phyloP scores from a whole-genome alignment of 2,113 vertebrate species.

The Chascanopsetta lugubris region DNA sequence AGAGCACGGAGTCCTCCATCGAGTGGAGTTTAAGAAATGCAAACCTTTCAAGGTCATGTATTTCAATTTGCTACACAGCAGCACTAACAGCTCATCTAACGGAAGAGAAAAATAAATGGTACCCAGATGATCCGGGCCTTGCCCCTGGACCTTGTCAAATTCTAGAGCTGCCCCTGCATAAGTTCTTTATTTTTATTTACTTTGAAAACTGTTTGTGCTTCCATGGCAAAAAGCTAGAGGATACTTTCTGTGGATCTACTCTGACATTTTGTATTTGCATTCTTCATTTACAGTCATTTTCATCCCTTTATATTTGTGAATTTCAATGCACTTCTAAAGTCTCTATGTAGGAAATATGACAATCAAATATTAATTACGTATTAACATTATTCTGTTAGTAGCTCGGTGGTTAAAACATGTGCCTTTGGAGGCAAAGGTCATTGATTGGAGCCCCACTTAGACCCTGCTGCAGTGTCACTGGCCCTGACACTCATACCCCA shows the following conservation, averaged over 20 bases:
- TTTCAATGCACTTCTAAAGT: too few relatives aligned
- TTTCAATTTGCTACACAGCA: conserved; percentile 7
- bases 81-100: conserved; percentile 6
- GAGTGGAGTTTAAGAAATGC: conserved; percentile 6
- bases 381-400: too few relatives aligned
- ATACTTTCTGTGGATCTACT: not conserved
- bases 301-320: too few relatives aligned
- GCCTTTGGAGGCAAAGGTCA: too few relatives aligned
- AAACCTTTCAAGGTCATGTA: not conserved
- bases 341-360: too few relatives aligned
- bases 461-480: too few relatives aligned
- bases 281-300: not conserved
- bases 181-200: not conserved
- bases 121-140: not conserved
- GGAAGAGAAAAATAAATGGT: not conserved
- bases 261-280: not conserved
- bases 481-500: too few relatives aligned
- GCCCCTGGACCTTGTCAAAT: not conserved
- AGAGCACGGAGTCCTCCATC: not conserved
- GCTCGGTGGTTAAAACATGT: too few relatives aligned
- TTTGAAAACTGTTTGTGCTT: not conserved
- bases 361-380: too few relatives aligned
- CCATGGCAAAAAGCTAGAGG: not conserved
- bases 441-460: too few relatives aligned
- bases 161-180: not conserved